A percentile compares a stretch with the other conserved stretches of the same genome.
Conservation (phyloP, 2,797 vertebrate genomes). For the Heteromormyrus szaboi region DNA sequence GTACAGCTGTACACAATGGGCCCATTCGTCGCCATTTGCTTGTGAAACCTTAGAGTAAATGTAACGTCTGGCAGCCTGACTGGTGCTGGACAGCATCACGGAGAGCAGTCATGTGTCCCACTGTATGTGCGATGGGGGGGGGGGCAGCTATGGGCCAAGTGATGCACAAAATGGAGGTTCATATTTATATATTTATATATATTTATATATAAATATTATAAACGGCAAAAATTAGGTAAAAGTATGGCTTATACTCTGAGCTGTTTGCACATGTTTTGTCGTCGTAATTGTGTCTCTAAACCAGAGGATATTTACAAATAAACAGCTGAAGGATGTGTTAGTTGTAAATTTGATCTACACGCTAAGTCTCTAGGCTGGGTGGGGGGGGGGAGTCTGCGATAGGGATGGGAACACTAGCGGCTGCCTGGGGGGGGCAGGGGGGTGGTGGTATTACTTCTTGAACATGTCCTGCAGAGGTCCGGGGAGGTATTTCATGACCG, state of each 20-base stretch:
- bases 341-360: neutral
- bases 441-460: slow-evolving; percentile 73
- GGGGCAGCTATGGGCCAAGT: slow-evolving; percentile 30
- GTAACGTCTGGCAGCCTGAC: neutral
- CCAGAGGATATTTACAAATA: slow-evolving; percentile 59
- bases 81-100: neutral
- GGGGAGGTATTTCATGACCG: slow-evolving; percentile 96
- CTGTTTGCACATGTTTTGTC: slow-evolving; percentile 43
- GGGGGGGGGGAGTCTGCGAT: slow-evolving; percentile 31
- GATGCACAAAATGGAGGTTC: slow-evolving; percentile 21
- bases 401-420: slow-evolving; percentile 42
- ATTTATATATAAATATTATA: slow-evolving; percentile 47
- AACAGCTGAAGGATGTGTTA: slow-evolving; percentile 37
- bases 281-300: slow-evolving; percentile 46
- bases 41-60: neutral
- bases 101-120: neutral
- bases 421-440: slow-evolving; percentile 25
- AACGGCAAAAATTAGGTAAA: slow-evolving; percentile 47
- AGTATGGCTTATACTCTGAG: slow-evolving; percentile 73
- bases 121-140: neutral
- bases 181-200: slow-evolving; percentile 46
- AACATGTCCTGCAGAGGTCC: slow-evolving; percentile 97
- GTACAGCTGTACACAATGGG: slow-evolving; percentile 50
- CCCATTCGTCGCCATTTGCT: slow-evolving; percentile 50
- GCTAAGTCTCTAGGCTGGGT: slow-evolving; percentile 20